These are phyloP conservation scores for Crenichthys baileyi DNA, from an alignment of 2,797 vertebrate genomes.

Conservation along the genomic window DNA sequence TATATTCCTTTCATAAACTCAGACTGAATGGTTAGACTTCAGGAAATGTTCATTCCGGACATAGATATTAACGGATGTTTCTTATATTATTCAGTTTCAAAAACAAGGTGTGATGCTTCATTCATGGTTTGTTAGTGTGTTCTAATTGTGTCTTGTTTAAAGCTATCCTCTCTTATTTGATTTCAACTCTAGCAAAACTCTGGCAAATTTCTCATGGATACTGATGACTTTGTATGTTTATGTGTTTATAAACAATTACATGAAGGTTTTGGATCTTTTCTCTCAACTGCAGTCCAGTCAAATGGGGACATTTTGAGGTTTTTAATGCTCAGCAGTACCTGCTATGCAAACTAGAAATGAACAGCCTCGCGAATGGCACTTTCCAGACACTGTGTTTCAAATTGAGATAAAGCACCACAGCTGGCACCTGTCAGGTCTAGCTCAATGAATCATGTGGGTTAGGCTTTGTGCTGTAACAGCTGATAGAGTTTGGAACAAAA, in stretches of 20 bases:
- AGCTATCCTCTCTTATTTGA: neutral
- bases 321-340: conserved; percentile 8
- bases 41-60: too few species aligned
- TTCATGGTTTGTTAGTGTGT: neutral
- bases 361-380: conserved; percentile 53
- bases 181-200: neutral
- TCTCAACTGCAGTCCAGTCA: conserved; percentile 17
- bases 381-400: conserved; percentile 32
- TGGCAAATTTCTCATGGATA: too few species aligned
- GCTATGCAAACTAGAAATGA: conserved; percentile 35
- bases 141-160: neutral
- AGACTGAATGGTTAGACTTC: neutral
- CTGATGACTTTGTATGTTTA: neutral
- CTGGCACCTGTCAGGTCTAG: conserved; percentile 23
- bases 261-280: conserved; percentile 43
- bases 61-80: neutral
- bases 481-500: conserved; percentile 11
- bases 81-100: neutral
- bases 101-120: neutral
- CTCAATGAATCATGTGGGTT: conserved; percentile 15
- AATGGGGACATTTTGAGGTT: conserved; percentile 24
- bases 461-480: conserved; percentile 21
- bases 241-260: conserved; percentile 3
- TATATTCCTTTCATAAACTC: too few species aligned
- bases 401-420: conserved; percentile 17